Evolutionary conservation across 2,797 vertebrate species (phyloP).

Genomic region (Tapirus indicus): DNA sequence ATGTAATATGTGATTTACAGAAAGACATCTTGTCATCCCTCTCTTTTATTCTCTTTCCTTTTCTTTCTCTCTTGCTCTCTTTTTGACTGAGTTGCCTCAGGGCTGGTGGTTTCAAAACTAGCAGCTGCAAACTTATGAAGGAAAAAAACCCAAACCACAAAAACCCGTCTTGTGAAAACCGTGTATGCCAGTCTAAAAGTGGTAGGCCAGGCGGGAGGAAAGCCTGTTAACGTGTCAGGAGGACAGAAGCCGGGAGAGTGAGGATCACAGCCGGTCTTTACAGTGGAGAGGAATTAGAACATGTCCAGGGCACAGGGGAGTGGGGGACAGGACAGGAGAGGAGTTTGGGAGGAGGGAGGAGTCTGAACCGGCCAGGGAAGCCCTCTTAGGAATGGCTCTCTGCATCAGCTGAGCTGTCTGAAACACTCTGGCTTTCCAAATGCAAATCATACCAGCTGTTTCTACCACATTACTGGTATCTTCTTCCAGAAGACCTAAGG

Average conservation of each 20-base stretch:
- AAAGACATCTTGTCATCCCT: conserved; percentile 17
- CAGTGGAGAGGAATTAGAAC: background rate
- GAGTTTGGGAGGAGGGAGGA: background rate
- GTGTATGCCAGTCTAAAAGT: conserved; percentile 76
- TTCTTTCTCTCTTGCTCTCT: conserved; percentile 29
- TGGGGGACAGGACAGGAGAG: background rate
- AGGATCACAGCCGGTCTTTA: background rate
- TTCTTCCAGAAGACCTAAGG: background rate
- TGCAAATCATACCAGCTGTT: conserved; percentile 64
- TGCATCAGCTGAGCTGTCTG: background rate
- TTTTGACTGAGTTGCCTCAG: conserved; percentile 65
- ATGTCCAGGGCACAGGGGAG: accelerated
- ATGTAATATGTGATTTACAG: background rate
- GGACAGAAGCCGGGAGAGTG: background rate
- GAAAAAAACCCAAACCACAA: conserved; percentile 84
- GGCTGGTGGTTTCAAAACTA: conserved; percentile 86
- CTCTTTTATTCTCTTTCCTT: background rate
- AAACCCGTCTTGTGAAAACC: conserved; percentile 74
- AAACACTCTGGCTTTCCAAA: conserved; percentile 56
- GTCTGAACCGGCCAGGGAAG: background rate
- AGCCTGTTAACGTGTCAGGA: background rate
- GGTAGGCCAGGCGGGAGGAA: conserved; percentile 26
- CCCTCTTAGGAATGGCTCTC: background rate
- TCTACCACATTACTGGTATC: background rate
- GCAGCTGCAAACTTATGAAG: conserved; percentile 86